A percentile compares a stretch with the other conserved stretches of the same genome.
phyloP scores from a whole-genome alignment of 2,888 invertebrate species.

The Leptura quadrifasciata region DNA sequence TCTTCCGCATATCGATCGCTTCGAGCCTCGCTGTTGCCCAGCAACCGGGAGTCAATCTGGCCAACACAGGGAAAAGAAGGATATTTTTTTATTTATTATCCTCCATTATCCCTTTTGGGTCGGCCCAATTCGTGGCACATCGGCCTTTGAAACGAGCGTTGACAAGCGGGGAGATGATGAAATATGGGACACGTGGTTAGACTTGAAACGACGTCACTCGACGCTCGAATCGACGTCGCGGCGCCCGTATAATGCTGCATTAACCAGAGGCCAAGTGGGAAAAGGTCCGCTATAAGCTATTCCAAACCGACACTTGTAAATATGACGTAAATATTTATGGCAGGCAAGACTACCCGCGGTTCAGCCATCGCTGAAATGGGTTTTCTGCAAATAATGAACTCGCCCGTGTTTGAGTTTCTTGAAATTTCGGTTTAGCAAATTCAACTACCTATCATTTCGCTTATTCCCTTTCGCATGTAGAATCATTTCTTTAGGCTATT shows the following conservation, averaged over 20 bases:
- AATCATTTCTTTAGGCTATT: not conserved
- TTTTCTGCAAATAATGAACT: constrained; percentile 52
- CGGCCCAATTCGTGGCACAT: constrained; percentile 63
- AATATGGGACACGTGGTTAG: constrained; percentile 85
- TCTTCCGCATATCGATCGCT: constrained; percentile 76
- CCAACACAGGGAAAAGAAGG: constrained; percentile 73
- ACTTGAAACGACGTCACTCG: constrained; percentile 83
- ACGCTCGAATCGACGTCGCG: constrained; percentile 74
- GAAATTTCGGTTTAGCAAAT: constrained; percentile 10
- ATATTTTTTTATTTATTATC: constrained; percentile 74
- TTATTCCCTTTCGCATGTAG: not conserved
- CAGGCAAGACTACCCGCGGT: constrained; percentile 39
- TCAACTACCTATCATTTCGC: not conserved
- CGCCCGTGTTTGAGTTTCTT: constrained; percentile 42
- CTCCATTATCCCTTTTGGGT: constrained; percentile 72
- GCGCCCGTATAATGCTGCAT: constrained; percentile 73
- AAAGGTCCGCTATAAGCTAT: constrained; percentile 65
- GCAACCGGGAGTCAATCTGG: constrained; percentile 78
- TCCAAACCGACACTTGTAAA: constrained; percentile 64
- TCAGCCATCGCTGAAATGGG: constrained; percentile 39
- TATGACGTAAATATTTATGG: constrained; percentile 67
- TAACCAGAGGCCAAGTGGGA: constrained; percentile 68
- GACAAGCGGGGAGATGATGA: constrained; percentile 79
- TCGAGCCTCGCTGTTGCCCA: constrained; percentile 75
- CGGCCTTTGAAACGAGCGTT: constrained; percentile 47